Base-by-base conservation (phyloP, 2,113 vertebrate genomes). In the Hydrolagus affinis region DNA sequence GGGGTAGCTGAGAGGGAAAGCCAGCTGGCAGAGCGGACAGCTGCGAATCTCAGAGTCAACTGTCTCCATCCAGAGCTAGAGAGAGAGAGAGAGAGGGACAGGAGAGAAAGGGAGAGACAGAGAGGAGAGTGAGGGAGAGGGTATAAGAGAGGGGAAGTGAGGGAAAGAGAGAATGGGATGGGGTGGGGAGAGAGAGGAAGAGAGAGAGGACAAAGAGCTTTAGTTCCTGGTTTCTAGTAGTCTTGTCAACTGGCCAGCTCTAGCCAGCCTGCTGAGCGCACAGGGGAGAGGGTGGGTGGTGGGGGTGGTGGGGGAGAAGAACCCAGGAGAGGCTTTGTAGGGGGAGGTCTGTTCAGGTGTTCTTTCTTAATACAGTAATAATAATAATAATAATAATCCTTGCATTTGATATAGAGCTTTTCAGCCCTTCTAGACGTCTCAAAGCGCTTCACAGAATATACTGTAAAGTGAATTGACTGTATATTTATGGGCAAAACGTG, bases 1-100 rank as follows among this genome's bases (percentile, higher is more conserved):
- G 0, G 97, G 97, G 91, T 99, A 99, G 60, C 96, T 96, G 4
- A 97, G 91, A 8, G 97, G 97, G 91, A 99, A 99, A 85, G 97
- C 96, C 89, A 98, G 93, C 91, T 99, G 97, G 91, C 97, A 99
- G 88, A 99, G 95, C 11, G 97, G 97, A 90, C 97, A 98, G 90
- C 96, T 98, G 88, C 97, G 92, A 92, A 97, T 95, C 88, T 98
- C 97, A 8, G 95, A 96, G 91, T 98, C 97, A 91, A 95, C 96
- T 0, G 96, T 98, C 92, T 99, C 97, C 96, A 99, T 97, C 95
- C 97, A 96, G 89, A 98, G 94, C 97, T 98, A 93, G 60, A 17
- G 25, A 44, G 6, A 6, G 44, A 66, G 28, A 59, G 78, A 21
- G 28, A 68, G 28, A 83, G 15, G 14, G 66, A 83, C 23, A 83